Conservation (phyloP, 2,888 invertebrate species). For the Watsonalla cultraria region DNA sequence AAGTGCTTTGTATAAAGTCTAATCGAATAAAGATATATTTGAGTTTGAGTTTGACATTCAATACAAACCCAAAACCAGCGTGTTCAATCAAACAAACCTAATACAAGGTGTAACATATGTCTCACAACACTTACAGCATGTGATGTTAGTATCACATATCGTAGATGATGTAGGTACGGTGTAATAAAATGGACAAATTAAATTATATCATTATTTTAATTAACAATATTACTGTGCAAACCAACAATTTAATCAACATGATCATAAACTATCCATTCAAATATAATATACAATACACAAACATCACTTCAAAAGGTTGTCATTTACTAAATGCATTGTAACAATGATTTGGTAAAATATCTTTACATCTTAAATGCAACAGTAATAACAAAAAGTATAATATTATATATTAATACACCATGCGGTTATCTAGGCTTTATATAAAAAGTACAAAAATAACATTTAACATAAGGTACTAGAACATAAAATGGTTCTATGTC, state of each 20-base stretch:
- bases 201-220: conserved; percentile 54
- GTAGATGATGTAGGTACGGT: background rate
- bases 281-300: conserved; percentile 47
- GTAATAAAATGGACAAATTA: conserved; percentile 12
- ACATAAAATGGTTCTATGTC: background rate
- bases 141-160: too few species aligned
- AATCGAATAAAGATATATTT: too few species aligned
- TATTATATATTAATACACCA: background rate
- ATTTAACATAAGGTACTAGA: conserved; percentile 2
- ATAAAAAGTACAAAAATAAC: conserved; percentile 5
- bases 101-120: too few species aligned
- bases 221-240: conserved; percentile 68
- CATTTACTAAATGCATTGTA: conserved; percentile 40
- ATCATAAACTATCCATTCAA: conserved; percentile 73
- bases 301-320: conserved; percentile 37
- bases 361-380: background rate
- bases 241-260: conserved; percentile 67
- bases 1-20: too few species aligned
- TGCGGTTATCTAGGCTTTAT: background rate
- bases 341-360: conserved; percentile 57
- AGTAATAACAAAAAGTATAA: background rate
- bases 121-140: too few species aligned
- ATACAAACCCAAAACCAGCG: too few species aligned
- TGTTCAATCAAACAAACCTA: too few species aligned
- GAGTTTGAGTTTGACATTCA: too few species aligned